Evolutionary conservation across 2,113 vertebrate genomes (phyloP).

Genomic region (Vireo altiloquus): DNA sequence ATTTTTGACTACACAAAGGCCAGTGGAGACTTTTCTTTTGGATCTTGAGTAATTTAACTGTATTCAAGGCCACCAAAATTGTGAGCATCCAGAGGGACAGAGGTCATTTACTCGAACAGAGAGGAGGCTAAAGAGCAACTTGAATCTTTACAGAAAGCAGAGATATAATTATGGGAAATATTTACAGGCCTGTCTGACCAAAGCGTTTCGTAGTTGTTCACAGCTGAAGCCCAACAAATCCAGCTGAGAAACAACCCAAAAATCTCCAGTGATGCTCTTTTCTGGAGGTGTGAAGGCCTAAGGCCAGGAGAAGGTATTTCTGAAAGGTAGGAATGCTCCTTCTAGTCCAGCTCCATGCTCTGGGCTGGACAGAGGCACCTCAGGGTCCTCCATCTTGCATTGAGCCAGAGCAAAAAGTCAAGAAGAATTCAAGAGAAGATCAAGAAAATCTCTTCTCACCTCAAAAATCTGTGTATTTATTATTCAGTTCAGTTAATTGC

Average conservation of each 20-base stretch:
- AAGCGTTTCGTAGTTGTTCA: not conserved
- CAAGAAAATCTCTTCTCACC: not conserved
- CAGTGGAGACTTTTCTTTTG: not conserved
- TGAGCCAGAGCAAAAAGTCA: not conserved
- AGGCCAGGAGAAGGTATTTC: not conserved
- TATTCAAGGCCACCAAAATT: not conserved
- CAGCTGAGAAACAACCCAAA: not conserved
- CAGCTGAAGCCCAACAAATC: not conserved
- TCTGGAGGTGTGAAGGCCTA: not conserved
- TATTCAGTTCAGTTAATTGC: not conserved
- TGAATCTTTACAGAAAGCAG: not conserved
- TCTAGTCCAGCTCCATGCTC: not conserved
- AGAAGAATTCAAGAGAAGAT: conserved; percentile 4
- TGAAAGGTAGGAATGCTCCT: not conserved
- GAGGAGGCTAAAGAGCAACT: not conserved
- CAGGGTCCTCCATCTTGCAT: not conserved
- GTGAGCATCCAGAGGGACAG: not conserved
- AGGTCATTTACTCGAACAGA: not conserved
- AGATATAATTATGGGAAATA: not conserved
- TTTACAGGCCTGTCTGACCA: not conserved
- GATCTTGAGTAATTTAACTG: not conserved
- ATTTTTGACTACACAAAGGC: not conserved
- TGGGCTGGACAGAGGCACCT: not conserved
- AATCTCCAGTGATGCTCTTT: not conserved
- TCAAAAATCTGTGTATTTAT: not conserved